Percentiles rank a stretch among this genome's conserved stretches.
Evolutionary conservation across 2,797 vertebrate genomes (phyloP).

Genomic region (Hapalemur alaotrensis): DNA sequence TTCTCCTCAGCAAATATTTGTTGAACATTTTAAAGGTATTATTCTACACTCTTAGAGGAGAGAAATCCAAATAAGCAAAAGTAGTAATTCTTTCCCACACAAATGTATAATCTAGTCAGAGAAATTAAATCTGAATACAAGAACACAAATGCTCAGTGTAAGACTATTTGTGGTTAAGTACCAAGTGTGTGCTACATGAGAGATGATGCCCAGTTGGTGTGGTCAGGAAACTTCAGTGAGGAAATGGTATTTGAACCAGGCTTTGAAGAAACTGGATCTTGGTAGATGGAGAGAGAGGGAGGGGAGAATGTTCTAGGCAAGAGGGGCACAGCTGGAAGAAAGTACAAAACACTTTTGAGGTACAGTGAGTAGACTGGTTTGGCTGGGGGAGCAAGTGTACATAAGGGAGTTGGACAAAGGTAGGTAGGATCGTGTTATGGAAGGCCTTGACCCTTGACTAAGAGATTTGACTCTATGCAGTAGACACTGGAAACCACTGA

Average conservation of each 20-base stretch:
- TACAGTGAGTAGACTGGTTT: not conserved
- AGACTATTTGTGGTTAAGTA: not conserved
- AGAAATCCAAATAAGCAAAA: constrained; percentile 16
- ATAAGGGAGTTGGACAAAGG: not conserved
- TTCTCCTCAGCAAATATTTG: constrained; percentile 51
- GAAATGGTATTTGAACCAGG: not conserved
- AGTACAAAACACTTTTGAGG: not conserved
- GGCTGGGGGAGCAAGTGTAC: not conserved
- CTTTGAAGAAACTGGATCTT: constrained; percentile 3
- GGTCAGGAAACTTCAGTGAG: not conserved
- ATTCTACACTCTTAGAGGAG: constrained; percentile 34
- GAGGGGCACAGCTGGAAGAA: not conserved
- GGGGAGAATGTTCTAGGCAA: not conserved
- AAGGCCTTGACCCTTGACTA: not conserved
- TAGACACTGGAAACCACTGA: not conserved
- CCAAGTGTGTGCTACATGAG: not conserved
- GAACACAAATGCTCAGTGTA: not conserved
- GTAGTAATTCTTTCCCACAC: not conserved
- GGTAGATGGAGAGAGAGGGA: not conserved
- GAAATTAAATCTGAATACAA: not conserved
- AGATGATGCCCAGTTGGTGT: not conserved
- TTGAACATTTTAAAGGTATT: constrained; percentile 48
- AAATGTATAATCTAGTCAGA: not conserved
- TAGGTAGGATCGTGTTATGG: not conserved
- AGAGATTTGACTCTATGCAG: not conserved